Percentiles rank a stretch among this genome's conserved stretches.
These are phyloP conservation scores for Caenorhabditis zanzibari DNA, from an alignment of 2,888 invertebrate genomes.

Conservation along the genomic window DNA sequence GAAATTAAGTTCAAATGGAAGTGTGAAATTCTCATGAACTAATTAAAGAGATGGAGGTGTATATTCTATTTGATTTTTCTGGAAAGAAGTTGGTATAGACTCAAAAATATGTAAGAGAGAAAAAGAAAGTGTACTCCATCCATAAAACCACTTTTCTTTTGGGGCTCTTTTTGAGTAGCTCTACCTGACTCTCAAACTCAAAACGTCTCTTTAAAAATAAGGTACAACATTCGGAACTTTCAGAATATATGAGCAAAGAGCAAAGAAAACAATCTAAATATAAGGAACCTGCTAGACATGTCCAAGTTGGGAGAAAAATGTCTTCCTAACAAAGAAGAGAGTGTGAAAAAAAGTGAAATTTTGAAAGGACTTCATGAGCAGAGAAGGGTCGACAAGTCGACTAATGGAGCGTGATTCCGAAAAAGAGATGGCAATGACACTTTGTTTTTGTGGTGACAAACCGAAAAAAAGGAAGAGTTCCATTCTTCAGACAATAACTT, in stretches of 20 bases:
- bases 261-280: background rate
- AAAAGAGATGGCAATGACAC: constrained; percentile 51
- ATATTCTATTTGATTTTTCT: no score
- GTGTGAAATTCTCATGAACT: background rate
- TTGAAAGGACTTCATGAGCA: constrained; percentile 31
- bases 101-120: background rate
- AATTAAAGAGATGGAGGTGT: constrained; percentile 15
- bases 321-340: background rate
- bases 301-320: constrained; percentile 1
- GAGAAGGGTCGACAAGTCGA: constrained; percentile 33
- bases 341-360: constrained; percentile 4
- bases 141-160: constrained; percentile 28
- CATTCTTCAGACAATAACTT: constrained; percentile 18
- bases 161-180: constrained; percentile 9
- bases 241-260: background rate
- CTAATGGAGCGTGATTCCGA: constrained; percentile 63
- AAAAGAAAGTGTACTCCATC: constrained; percentile 20
- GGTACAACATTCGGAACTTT: no score
- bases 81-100: constrained; percentile 1
- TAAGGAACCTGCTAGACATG: background rate
- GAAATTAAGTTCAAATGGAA: constrained; percentile 15
- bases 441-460: constrained; percentile 49
- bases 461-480: constrained; percentile 17
- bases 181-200: background rate
- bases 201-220: constrained; percentile 15